A percentile compares a stretch with the other conserved stretches of the same genome.
Evolutionary conservation across 2,113 vertebrate genomes (phyloP).

Genomic region (Gnathonemus echidnorhynchus): DNA sequence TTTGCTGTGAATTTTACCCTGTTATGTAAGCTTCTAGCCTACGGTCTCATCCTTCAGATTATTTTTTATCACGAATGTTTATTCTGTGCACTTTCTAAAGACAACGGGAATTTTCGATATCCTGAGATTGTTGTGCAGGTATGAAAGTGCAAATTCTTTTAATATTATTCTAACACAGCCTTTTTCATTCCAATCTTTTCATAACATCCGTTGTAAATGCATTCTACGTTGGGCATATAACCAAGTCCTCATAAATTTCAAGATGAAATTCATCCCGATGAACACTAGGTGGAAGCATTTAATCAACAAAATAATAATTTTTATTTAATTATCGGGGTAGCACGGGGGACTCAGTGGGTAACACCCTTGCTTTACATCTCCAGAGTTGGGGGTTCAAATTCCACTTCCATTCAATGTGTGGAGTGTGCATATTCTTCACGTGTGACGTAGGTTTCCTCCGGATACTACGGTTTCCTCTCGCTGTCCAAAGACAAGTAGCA

Average conservation of each 20-base stretch:
- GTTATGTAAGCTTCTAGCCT: neutral
- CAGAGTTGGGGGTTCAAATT: neutral
- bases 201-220: neutral
- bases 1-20: neutral
- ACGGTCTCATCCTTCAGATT: neutral
- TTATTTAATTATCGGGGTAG: neutral
- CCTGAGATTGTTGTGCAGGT: too few species aligned
- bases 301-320: neutral
- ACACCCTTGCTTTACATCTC: neutral
- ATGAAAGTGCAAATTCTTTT: too few species aligned
- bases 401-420: neutral
- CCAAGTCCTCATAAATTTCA: neutral
- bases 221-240: neutral
- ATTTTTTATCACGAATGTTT: neutral
- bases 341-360: neutral
- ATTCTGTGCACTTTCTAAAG: neutral
- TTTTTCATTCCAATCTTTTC: neutral
- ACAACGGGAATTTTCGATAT: neutral
- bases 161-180: neutral
- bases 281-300: conserved; percentile 16
- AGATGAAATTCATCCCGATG: neutral
- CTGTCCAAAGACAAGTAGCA: neutral
- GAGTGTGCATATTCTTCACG: neutral
- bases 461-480: neutral
- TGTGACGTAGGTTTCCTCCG: neutral